Evolutionary conservation across 2,113 vertebrate species (phyloP), one percentile per base, ranked within the genome.

Genomic region (Notechis scutatus): DNA sequence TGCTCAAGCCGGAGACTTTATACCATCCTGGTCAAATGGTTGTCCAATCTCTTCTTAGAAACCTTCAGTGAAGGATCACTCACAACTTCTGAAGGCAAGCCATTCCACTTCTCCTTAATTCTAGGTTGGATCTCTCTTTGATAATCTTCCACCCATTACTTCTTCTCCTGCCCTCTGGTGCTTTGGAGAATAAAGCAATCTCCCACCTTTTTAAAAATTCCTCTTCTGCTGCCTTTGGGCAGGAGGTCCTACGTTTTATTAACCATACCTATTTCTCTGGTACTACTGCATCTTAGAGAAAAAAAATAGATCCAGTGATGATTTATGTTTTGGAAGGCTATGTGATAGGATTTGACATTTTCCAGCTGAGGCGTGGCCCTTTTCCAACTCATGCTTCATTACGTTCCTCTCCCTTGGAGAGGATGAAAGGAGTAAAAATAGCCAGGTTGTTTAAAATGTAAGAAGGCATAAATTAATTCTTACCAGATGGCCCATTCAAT

Each of bases 271-370:
- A 29, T 91, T 91, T 87, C 94, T 96, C 92, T 94, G 29, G 3
- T 87, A 39, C 21, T 69, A 88, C 14, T 64, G 11, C 93, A 93
- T 89, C 74, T 95, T 96, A 93, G 21, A 20, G 0, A 11, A 0
- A 24, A 11, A 18, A 93, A 93, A 97, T 91, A 92, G 81, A 91
- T 91, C 91, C 90, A 95, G 93, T 55, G 91, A 94, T 97, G 97
- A 98, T 97, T 98, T 98, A 97, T 97, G 97, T 94, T 97, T 97
- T 96, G 97, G 96, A 96, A 95, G 95, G 95, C 95, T 95, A 93
- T 91, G 95, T 97, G 97, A 98, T 97, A 97, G 96, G 96, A 97
- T 97, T 95, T 98, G 97, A 98, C 97, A 98, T 98, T 98, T 98
- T 97, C 97, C 98, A 97, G 97, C 97, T 97, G 97, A 98, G 97